Base-by-base conservation (phyloP, 1,140 invertebrate species). In the Brachionus angularis region DNA sequence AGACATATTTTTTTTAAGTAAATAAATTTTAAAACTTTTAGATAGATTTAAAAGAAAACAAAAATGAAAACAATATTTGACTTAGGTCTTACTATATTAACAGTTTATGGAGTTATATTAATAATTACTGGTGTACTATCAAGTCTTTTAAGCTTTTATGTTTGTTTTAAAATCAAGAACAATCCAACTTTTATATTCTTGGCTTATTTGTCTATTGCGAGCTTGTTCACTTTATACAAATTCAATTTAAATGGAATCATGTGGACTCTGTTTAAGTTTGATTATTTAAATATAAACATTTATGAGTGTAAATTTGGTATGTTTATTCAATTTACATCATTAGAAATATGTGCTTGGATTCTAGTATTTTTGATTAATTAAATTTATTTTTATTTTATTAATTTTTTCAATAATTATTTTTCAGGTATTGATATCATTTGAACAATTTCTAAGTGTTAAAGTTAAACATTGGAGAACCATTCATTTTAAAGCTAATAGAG, bases 311-410 rank as follows among this genome's bases (percentile, higher is more conserved):
- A 52, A 52, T 12, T 52, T 12, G 16, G 49, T 18, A 27, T 31
- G 29, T 52, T 52, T 31, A 31, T 52, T 8, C 49, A 52, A 52
- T 52, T 52, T n/a, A 27, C 49, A 5, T 52, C 49, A 52, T n/a
- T 52, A 2, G 4, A 52, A 52, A 21, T 21, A 27, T 52, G 4
- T 12, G 49, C 49, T 52, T 52, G 49, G 49, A 52, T 52, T 5
- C 49, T 52, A 8, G 39, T 42, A 16, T 10, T 10, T 42, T n/a
- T n/a, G 39, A 42, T 42, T 42, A 42, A 10, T 42, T 42, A 10
- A 10, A 42, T 42, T 16, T 42, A 42, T 10, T 10, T 10, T 10
- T 42, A 16, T 10, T 42, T 10, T 42, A 10, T 42, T 16, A 42
- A 42, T 42, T 10, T 10, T 42, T 42, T 16, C 39, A 42, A 42